These are phyloP conservation scores for Scrobipalpa costella DNA, from an alignment of 2,888 invertebrate species.

Conservation along the genomic window DNA sequence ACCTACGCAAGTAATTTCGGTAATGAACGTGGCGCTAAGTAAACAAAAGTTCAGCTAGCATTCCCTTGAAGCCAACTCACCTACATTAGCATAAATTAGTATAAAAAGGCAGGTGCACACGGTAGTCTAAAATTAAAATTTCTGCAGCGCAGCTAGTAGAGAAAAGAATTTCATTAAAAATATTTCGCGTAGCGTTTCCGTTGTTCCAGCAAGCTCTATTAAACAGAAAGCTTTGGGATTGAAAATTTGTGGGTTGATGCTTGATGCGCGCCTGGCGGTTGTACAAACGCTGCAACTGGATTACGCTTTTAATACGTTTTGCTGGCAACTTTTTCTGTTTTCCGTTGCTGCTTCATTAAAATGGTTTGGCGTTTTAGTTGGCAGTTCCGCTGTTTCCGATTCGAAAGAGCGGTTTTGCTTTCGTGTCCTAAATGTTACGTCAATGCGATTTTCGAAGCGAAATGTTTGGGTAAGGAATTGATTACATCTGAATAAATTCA, in stretches of 20 bases:
- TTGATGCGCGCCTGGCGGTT: constrained; percentile 40
- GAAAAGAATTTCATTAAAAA: constrained; percentile 58
- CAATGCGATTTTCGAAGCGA: background rate
- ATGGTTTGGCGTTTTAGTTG: constrained; percentile 12
- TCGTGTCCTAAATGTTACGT: constrained; percentile 19
- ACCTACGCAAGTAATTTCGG: constrained; percentile 27
- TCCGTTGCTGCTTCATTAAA: background rate
- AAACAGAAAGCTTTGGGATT: constrained; percentile 48
- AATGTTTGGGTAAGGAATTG: too few species aligned
- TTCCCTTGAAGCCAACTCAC: constrained; percentile 25
- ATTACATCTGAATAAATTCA: too few species aligned
- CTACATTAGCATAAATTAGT: constrained; percentile 51
- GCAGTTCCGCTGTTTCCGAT: constrained; percentile 1
- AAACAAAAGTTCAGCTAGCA: constrained; percentile 28
- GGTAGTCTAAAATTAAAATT: constrained; percentile 48
- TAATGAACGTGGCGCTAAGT: constrained; percentile 28
- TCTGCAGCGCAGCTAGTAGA: constrained; percentile 38
- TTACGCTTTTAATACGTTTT: constrained; percentile 45
- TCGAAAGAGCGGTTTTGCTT: background rate
- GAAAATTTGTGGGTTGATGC: constrained; percentile 41
- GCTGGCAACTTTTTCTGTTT: constrained; percentile 9
- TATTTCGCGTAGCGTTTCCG: constrained; percentile 43
- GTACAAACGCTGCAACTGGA: constrained; percentile 45
- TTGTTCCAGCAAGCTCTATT: constrained; percentile 40
- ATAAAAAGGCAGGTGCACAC: constrained; percentile 45